Evolutionary conservation across 2,113 vertebrate genomes (phyloP), one percentile per base, ranked within the genome.

Genomic region (Daubentonia madagascariensis): DNA sequence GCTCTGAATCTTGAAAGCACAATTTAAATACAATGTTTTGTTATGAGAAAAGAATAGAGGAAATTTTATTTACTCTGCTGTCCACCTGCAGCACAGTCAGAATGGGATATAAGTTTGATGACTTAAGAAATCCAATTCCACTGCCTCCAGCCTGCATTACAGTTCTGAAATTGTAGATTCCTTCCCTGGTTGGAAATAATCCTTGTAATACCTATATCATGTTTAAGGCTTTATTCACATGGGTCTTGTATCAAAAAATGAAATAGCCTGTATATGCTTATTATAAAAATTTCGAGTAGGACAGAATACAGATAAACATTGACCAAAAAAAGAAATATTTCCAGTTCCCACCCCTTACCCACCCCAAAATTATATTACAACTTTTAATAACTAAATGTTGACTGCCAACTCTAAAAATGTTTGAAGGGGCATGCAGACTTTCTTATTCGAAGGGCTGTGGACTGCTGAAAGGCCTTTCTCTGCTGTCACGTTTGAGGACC

Each of bases 121-220:
- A 63, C 59, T 73, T 89, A 8, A 63, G 85, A 87, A 94, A 70
- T 45, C 50, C 89, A 75, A 1, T 63, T n/a, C 35, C 80, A 20
- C 8, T 17, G 45, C 85, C 84, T 57, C 12, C 50, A 45, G 18
- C 37, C 8, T 14, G 1, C 59, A 35, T 61, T 22, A 11, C 32
- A 16, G n/a, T 35, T 54, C 89, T 45, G 65, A 73, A 75, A 54
- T 1, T 14, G 54, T n/a, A 18, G 78, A 4, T 75, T 84, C 78
- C 40, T 61, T 85, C 78, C 85, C 59, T 2, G 3, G 22, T 22
- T 54, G 67, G 72, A 48, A 76, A 37, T 18, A n/a, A 76, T 22
- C 45, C 43, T 72, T n/a, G 1, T 12, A 16, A 35, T 16, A 11
- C 43, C 2, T 4, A 4, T 1, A 48, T 12, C 65, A 0, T 20